Evolutionary conservation across 2,888 invertebrate genomes (phyloP).

Genomic region (Choreutis nemorana): DNA sequence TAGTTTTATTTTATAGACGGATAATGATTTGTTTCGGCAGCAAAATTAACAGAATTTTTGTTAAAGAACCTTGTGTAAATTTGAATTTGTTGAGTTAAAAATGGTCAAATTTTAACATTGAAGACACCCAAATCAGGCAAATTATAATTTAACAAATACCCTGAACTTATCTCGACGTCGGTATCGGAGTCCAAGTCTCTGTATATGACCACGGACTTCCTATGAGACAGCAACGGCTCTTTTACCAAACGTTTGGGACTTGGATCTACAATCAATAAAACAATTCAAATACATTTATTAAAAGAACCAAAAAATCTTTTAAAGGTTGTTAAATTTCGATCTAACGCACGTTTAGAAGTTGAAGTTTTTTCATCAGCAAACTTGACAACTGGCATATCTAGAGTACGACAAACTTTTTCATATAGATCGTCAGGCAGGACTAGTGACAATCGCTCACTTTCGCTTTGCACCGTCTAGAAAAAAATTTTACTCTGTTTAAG

Average conservation of each 20-base stretch:
- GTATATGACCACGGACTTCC: conserved; percentile 35
- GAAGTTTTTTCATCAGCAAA: background rate
- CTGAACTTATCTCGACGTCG: conserved; percentile 40
- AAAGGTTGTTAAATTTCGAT: conserved; percentile 11
- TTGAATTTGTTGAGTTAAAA: background rate
- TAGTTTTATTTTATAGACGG: no score
- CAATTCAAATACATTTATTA: conserved; percentile 5
- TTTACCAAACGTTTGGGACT: conserved; percentile 20
- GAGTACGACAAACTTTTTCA: conserved; percentile 36
- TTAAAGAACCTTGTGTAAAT: conserved; percentile 1
- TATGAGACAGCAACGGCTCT: conserved; percentile 36
- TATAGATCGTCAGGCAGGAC: conserved; percentile 41
- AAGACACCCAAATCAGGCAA: no score
- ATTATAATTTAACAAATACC: conserved; percentile 18
- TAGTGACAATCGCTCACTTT: conserved; percentile 31
- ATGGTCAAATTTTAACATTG: no score
- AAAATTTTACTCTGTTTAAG: no score
- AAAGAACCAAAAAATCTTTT: conserved; percentile 2
- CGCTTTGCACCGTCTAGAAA: conserved; percentile 24
- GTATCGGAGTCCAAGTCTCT: conserved; percentile 50
- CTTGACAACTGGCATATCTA: conserved; percentile 30
- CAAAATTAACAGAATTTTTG: background rate
- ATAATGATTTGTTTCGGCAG: no score
- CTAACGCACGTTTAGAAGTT: conserved; percentile 4
- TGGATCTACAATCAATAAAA: conserved; percentile 15